These are phyloP conservation scores for Kuschelorhynchus macadamiae DNA, from an alignment of 2,888 invertebrate species.

Conservation along the genomic window DNA sequence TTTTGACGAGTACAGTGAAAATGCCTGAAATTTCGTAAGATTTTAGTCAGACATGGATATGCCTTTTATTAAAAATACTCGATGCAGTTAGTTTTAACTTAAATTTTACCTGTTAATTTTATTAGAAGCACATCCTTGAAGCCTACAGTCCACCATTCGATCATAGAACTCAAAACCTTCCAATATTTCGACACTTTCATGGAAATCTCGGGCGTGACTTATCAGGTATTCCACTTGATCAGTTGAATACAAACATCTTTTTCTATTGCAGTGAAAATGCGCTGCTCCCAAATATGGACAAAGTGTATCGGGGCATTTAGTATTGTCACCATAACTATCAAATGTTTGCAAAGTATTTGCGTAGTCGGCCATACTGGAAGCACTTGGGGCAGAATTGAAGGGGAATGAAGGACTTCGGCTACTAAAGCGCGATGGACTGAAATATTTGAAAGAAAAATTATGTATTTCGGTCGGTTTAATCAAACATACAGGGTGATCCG, in stretches of 20 bases:
- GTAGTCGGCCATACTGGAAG: slow-evolving; percentile 28
- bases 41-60: no score
- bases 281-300: slow-evolving; percentile 80
- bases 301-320: slow-evolving; percentile 81
- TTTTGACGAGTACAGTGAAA: slow-evolving; percentile 81
- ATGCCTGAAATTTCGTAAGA: slow-evolving; percentile 69
- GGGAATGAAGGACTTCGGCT: slow-evolving; percentile 12
- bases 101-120: slow-evolving; percentile 70
- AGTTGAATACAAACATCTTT: slow-evolving; percentile 86
- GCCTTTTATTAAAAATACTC: neutral
- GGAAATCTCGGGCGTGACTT: slow-evolving; percentile 89
- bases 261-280: slow-evolving; percentile 90
- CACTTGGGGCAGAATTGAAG: neutral
- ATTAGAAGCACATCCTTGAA: slow-evolving; percentile 78
- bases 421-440: neutral
- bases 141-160: slow-evolving; percentile 78
- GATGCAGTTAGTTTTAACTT: no score
- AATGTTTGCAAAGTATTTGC: slow-evolving; percentile 71
- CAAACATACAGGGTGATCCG: no score
- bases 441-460: no score
- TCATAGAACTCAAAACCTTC: slow-evolving; percentile 91
- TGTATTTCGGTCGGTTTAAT: no score
- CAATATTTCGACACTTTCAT: slow-evolving; percentile 84
- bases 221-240: slow-evolving; percentile 84
- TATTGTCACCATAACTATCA: slow-evolving; percentile 74